Conservation (phyloP, 2,113 vertebrate genomes). For the Nerophis lumbriciformis region DNA sequence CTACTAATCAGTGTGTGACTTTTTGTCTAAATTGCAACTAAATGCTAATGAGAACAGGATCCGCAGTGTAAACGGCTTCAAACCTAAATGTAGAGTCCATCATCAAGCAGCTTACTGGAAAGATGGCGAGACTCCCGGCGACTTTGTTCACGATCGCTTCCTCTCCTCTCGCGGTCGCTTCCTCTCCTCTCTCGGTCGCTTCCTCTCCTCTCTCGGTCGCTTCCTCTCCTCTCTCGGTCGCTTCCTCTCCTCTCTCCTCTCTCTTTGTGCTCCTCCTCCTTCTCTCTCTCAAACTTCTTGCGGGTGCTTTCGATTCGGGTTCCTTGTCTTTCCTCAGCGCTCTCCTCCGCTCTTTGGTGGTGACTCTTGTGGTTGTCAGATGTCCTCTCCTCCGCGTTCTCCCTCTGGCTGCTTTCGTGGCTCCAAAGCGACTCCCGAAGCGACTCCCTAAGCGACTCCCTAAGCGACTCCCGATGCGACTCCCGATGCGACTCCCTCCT, state of each 20-base stretch:
- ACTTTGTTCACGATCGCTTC: slow-evolving; percentile 6
- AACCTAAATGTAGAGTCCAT: slow-evolving; percentile 50
- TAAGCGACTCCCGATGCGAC: slow-evolving; percentile 5
- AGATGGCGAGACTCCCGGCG: slow-evolving; percentile 6
- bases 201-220: slow-evolving; percentile 9
- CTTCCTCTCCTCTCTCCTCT: slow-evolving; percentile 11
- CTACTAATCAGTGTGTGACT: too few species aligned
- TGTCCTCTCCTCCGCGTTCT: not conserved
- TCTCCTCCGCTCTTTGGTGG: not conserved
- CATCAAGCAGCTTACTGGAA: slow-evolving; percentile 22
- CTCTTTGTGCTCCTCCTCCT: not conserved
- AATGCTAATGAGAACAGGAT: too few species aligned
- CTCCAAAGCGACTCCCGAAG: slow-evolving; percentile 20
- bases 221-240: slow-evolving; percentile 3
- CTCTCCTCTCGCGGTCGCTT: slow-evolving; percentile 19
- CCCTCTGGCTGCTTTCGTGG: not conserved
- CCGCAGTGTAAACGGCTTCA: not conserved
- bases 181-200: slow-evolving; percentile 19
- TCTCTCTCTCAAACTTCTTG: slow-evolving; percentile 25
- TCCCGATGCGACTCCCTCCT: slow-evolving; percentile 19
- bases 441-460: slow-evolving; percentile 9
- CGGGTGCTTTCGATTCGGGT: slow-evolving; percentile 24
- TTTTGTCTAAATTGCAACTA: too few species aligned
- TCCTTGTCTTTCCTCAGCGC: not conserved
- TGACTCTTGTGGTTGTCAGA: slow-evolving; percentile 21